These are phyloP conservation scores for Tenualosa ilisha DNA, from an alignment of 2,797 vertebrate genomes.

Conservation along the genomic window DNA sequence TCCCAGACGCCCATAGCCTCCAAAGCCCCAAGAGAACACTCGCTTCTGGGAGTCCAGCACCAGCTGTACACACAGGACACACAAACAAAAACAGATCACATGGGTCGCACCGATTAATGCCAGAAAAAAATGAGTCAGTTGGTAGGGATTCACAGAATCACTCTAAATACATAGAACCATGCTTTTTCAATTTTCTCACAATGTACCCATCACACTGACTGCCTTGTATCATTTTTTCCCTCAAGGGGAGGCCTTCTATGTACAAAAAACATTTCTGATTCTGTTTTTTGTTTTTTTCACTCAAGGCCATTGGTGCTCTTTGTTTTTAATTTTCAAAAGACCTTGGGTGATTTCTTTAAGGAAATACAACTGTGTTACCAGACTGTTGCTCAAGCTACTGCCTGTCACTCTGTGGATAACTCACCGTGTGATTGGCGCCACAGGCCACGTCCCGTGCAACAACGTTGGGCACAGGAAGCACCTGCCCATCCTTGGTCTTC, in stretches of 20 bases:
- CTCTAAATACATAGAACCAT: background rate
- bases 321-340: background rate
- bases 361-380: background rate
- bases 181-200: background rate
- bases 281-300: background rate
- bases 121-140: background rate
- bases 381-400: background rate
- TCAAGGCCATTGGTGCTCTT: background rate
- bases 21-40: slow-evolving; percentile 96
- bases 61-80: slow-evolving; percentile 71
- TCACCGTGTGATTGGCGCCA: slow-evolving; percentile 91
- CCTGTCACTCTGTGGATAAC: slow-evolving; percentile 33
- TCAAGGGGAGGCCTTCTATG: too few relatives aligned
- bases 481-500: slow-evolving; percentile 95
- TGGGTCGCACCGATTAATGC: background rate
- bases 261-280: background rate
- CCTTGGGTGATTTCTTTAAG: background rate
- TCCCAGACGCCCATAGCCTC: slow-evolving; percentile 92
- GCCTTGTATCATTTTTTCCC: background rate
- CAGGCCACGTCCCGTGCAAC: slow-evolving; percentile 92
- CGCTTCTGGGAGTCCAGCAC: slow-evolving; percentile 95
- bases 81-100: background rate
- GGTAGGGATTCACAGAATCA: background rate
- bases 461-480: slow-evolving; percentile 91
- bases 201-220: background rate